phyloP scores from a whole-genome alignment of 2,797 vertebrate genomes.

The Amblyraja radiata region DNA sequence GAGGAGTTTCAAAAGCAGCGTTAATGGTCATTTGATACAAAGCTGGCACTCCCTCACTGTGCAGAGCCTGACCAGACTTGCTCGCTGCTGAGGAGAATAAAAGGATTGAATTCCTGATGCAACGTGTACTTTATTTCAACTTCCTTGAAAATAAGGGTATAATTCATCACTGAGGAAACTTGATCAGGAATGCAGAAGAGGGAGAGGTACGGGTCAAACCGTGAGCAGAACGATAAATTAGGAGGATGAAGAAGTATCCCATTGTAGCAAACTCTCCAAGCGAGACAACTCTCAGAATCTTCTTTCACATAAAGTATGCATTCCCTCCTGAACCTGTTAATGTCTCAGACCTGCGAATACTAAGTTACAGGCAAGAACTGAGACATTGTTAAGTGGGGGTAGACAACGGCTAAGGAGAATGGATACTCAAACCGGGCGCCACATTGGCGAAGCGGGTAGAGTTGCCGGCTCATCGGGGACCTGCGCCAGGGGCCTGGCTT shows the following conservation, averaged over 20 bases:
- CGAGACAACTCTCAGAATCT: not conserved
- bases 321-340: not conserved
- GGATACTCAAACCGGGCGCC: no score
- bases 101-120: not conserved
- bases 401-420: no score
- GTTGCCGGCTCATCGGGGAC: no score
- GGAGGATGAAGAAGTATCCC: not conserved
- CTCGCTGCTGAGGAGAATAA: not conserved
- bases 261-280: not conserved
- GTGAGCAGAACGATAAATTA: not conserved
- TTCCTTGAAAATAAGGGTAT: not conserved
- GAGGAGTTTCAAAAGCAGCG: not conserved
- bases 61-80: not conserved
- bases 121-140: not conserved
- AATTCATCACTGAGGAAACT: conserved; percentile 3
- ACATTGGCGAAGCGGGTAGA: no score
- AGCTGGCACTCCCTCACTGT: not conserved
- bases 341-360: not conserved
- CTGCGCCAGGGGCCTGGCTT: no score
- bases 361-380: not conserved
- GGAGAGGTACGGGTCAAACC: not conserved
- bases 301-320: not conserved
- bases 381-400: no score
- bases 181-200: not conserved
- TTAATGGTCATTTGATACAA: not conserved